Evolutionary conservation across 2,797 vertebrate species (phyloP).

Genomic region (Varecia variegata): DNA sequence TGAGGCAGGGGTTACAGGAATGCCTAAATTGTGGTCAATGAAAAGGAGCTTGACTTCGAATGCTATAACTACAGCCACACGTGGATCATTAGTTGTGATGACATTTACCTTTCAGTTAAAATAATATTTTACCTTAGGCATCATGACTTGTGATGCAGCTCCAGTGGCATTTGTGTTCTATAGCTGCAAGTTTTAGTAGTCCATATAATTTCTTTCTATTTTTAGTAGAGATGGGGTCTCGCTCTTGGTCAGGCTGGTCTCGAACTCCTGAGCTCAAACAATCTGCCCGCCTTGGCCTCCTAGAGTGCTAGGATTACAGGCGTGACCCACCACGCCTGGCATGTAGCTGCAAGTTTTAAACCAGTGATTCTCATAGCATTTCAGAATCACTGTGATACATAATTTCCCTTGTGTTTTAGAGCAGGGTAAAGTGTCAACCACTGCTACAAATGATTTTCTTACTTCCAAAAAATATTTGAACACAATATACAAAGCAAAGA

Average conservation of each 20-base stretch:
- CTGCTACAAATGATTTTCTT: conserved; percentile 20
- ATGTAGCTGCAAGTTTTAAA: not conserved
- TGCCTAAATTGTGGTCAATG: not conserved
- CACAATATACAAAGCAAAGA: not conserved
- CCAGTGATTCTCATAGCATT: not conserved
- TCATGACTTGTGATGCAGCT: not conserved
- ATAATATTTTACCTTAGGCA: not conserved
- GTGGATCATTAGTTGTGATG: not conserved
- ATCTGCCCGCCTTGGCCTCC: no score
- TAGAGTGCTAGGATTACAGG: no score
- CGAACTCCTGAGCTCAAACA: no score
- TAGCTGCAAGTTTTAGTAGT: not conserved
- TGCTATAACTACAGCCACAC: not conserved
- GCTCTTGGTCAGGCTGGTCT: no score
- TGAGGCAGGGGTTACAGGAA: not conserved
- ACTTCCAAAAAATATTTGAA: conserved; percentile 36
- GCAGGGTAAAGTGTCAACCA: not conserved
- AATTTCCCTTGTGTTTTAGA: not conserved
- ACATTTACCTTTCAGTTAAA: conserved; percentile 35
- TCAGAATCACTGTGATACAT: not conserved
- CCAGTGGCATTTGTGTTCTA: not conserved
- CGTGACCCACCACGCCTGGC: no score
- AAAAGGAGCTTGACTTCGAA: not conserved
- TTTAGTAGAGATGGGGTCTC: no score
- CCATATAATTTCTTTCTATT: no score